These are phyloP conservation scores for Agapostemon virescens DNA, from an alignment of 2,888 invertebrate genomes.

Conservation along the genomic window DNA sequence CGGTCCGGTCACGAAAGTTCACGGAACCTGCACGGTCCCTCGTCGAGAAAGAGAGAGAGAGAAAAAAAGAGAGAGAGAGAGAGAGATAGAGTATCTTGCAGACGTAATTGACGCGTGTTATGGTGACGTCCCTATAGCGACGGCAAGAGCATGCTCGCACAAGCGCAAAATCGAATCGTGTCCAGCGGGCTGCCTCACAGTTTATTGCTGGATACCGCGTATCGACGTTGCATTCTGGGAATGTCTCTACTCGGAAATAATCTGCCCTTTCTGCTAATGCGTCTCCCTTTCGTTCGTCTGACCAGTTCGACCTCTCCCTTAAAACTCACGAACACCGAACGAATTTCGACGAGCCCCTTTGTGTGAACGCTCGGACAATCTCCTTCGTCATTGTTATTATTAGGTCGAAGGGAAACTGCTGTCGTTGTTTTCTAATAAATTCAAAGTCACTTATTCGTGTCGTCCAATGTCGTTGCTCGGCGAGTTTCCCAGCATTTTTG, in stretches of 20 bases:
- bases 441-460: too few relatives aligned
- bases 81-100: slow-evolving; percentile 54
- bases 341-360: background rate
- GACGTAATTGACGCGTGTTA: slow-evolving; percentile 60
- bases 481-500: too few relatives aligned
- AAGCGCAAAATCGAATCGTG: slow-evolving; percentile 61
- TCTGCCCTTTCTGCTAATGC: background rate
- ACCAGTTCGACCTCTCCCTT: background rate
- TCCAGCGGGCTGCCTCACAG: slow-evolving; percentile 55
- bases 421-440: too few relatives aligned
- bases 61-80: too few relatives aligned
- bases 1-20: slow-evolving; percentile 12
- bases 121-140: slow-evolving; percentile 51
- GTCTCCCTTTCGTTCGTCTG: background rate
- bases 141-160: slow-evolving; percentile 52
- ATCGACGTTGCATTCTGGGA: slow-evolving; percentile 52
- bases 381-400: too few relatives aligned
- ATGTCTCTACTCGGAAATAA: slow-evolving; percentile 43
- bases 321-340: background rate
- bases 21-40: slow-evolving; percentile 9
- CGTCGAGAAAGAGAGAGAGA: background rate
- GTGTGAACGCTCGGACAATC: background rate
- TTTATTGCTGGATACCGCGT: slow-evolving; percentile 58
- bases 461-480: too few relatives aligned
- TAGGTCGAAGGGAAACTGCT: too few relatives aligned